Percentiles rank a stretch among this genome's conserved stretches.
phyloP scores from a whole-genome alignment of 2,113 vertebrate species.

The Salvelinus fontinalis region DNA sequence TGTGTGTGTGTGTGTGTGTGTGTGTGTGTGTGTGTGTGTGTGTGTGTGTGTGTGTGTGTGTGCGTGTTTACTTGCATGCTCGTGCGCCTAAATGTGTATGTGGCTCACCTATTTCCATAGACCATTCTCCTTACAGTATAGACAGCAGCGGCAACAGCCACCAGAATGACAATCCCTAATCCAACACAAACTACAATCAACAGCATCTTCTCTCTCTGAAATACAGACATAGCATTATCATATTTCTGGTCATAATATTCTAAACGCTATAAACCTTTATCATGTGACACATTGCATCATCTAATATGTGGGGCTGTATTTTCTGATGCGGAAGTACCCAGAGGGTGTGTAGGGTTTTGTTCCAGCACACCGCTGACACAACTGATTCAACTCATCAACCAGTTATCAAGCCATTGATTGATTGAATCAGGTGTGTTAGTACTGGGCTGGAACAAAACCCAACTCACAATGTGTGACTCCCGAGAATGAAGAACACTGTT shows the following conservation, averaged over 20 bases:
- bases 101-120: slow-evolving; percentile 63
- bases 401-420: too few relatives aligned
- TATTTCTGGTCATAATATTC: not conserved
- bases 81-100: not conserved
- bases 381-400: too few relatives aligned
- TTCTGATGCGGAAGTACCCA: too few relatives aligned
- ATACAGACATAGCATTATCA: not conserved
- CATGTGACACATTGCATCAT: too few relatives aligned
- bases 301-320: too few relatives aligned
- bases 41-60: not conserved
- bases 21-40: not conserved
- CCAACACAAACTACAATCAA: slow-evolving; percentile 66
- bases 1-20: not conserved
- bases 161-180: slow-evolving; percentile 55
- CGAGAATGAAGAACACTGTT: not conserved
- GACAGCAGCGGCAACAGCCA: slow-evolving; percentile 44
- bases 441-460: not conserved
- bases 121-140: slow-evolving; percentile 61
- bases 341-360: too few relatives aligned
- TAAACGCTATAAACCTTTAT: not conserved
- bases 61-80: not conserved
- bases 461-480: not conserved
- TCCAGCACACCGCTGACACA: too few relatives aligned
- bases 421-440: too few relatives aligned
- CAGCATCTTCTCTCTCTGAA: slow-evolving; percentile 64